Evolutionary conservation across 2,888 invertebrate species (phyloP).

Genomic region (Palloptera scutellata): DNA sequence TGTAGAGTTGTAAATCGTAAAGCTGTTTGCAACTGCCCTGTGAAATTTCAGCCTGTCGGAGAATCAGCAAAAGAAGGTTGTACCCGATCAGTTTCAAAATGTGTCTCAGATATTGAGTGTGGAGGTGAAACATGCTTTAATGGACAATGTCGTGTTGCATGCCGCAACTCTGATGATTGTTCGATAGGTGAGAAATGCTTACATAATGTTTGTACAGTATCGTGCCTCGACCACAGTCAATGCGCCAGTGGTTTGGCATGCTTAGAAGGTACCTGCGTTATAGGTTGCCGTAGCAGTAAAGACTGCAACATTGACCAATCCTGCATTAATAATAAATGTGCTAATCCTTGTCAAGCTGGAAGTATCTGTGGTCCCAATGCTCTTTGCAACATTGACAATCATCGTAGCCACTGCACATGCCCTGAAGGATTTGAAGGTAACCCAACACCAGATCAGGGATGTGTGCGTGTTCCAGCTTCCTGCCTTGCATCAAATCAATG

Average conservation of each 20-base stretch:
- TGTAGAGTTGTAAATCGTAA: conserved; percentile 81
- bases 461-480: conserved; percentile 79
- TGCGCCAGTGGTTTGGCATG: conserved; percentile 84
- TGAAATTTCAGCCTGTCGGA: conserved; percentile 76
- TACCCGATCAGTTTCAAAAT: conserved; percentile 73
- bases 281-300: conserved; percentile 85
- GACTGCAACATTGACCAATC: conserved; percentile 80
- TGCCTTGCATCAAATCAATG: conserved; percentile 77
- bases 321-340: conserved; percentile 85
- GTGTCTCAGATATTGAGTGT: conserved; percentile 78
- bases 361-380: conserved; percentile 87
- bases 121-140: conserved; percentile 80
- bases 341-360: conserved; percentile 80
- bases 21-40: conserved; percentile 81
- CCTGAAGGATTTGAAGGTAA: conserved; percentile 87
- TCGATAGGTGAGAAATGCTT: conserved; percentile 80
- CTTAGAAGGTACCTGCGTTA: conserved; percentile 77
- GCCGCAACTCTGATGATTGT: conserved; percentile 79
- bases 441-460: conserved; percentile 87
- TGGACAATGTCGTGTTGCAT: conserved; percentile 85
- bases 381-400: conserved; percentile 77
- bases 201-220: conserved; percentile 79
- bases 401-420: conserved; percentile 80
- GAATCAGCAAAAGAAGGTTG: conserved; percentile 75
- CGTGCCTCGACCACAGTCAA: conserved; percentile 82